Evolutionary conservation across 1,140 invertebrate species (phyloP).

Genomic region (Anoplolepis gracilipes): DNA sequence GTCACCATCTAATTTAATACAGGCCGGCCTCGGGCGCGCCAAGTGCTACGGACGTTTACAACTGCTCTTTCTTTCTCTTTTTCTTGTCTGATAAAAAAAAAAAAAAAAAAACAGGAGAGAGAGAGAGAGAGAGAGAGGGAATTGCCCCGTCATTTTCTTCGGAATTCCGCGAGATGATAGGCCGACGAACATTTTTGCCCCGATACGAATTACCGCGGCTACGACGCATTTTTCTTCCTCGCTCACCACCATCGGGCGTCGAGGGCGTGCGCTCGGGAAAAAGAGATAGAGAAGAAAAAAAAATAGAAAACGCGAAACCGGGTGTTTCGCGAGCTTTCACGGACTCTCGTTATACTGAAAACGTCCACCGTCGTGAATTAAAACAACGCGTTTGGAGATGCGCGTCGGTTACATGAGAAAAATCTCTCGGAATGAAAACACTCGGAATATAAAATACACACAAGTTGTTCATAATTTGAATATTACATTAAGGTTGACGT

Average conservation of each 20-base stretch:
- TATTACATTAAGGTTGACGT: conserved; percentile 14
- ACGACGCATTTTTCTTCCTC: conserved; percentile 52
- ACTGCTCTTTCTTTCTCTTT: neutral
- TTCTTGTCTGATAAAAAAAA: neutral
- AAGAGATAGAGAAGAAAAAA: neutral
- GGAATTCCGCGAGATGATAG: conserved; percentile 42
- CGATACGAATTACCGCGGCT: conserved; percentile 48
- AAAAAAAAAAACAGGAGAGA: too few relatives aligned
- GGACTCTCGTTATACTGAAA: conserved; percentile 51
- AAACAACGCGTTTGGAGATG: conserved; percentile 48
- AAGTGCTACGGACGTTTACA: conserved; percentile 47
- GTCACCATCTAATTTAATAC: conserved; percentile 85
- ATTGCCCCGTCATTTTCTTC: conserved; percentile 42
- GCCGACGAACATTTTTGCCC: conserved; percentile 27
- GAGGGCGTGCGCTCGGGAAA: conserved; percentile 3
- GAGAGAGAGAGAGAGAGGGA: neutral
- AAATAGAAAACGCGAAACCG: neutral
- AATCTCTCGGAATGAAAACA: conserved; percentile 29
- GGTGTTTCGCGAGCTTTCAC: neutral
- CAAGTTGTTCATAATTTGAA: conserved; percentile 10
- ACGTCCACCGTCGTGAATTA: conserved; percentile 46
- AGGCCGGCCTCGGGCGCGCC: conserved; percentile 63
- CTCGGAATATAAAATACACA: conserved; percentile 29
- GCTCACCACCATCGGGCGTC: neutral
- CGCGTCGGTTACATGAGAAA: conserved; percentile 18